Evolutionary conservation across 2,797 vertebrate genomes (phyloP).

Genomic region (Sebastes vulpes): DNA sequence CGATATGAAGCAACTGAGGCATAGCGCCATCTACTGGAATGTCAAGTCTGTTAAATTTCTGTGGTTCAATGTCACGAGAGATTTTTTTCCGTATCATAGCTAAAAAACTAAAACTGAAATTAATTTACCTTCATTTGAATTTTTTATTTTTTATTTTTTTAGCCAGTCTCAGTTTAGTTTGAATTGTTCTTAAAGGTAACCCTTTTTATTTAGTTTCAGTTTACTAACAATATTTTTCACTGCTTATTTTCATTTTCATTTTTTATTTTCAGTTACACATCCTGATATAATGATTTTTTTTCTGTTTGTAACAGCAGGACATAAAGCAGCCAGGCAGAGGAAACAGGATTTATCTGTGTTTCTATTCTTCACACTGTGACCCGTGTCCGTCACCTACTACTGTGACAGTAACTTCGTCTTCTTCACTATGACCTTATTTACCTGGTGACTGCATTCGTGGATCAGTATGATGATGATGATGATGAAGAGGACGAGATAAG

Average conservation of each 20-base stretch:
- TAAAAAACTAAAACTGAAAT: background rate
- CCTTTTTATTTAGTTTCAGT: too few relatives aligned
- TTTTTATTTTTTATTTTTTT: background rate
- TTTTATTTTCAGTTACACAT: background rate
- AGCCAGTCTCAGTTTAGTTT: background rate
- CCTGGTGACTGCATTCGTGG: conserved; percentile 4
- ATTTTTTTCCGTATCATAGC: background rate
- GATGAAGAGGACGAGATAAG: background rate
- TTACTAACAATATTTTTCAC: too few relatives aligned
- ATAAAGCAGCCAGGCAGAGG: conserved; percentile 5
- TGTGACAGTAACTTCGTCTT: conserved; percentile 20
- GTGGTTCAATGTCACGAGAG: background rate
- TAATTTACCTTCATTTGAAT: background rate
- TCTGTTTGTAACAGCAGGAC: conserved; percentile 15
- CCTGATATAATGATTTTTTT: background rate
- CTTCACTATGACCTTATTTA: conserved; percentile 19
- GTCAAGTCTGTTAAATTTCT: background rate
- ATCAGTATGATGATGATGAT: background rate
- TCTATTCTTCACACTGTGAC: conserved; percentile 17
- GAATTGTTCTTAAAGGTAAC: background rate
- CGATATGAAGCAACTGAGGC: too few relatives aligned
- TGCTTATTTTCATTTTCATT: too few relatives aligned
- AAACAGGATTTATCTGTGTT: conserved; percentile 1
- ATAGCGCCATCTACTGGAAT: too few relatives aligned
- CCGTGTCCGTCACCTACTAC: background rate